Base-by-base conservation (phyloP, 1,140 invertebrate genomes). In the Penaeus indicus region DNA sequence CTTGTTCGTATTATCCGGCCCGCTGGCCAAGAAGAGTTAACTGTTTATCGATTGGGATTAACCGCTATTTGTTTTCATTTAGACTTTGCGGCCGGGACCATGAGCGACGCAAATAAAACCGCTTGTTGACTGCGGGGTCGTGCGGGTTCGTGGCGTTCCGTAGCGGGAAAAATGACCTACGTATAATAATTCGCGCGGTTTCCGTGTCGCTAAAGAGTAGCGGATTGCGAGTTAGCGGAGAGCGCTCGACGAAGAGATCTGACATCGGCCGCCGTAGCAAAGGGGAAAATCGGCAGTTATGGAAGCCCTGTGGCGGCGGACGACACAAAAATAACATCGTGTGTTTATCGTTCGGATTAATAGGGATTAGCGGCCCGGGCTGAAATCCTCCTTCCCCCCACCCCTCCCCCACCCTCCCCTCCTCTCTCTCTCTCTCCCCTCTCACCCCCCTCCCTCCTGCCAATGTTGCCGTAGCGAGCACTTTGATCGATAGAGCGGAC, bases 1-100 rank as follows among this genome's bases (percentile, higher is more conserved):
- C 69, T 75, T 27, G 69, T 75, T 38, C 69, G 69, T n/a, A 75
- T 75, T 75, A 75, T 19, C 69, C 69, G 69, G 25, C 16, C 69
- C 69, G 69, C 25, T 75, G 69, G 69, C 38, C 69, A 38, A 27
- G 69, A 75, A 75, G 25, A 75, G 69, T 38, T 75, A 75, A 75
- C 69, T 75, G 69, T 75, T 75, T 75, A 75, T 75, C 69, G 69
- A 75, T 75, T 75, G 69, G n/a, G 69, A 75, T 75, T 75, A 75
- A 75, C 69, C 38, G 25, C 69, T 75, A 75, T 75, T 75, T 75
- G 69, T 75, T 75, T 75, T 75, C 69, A 75, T 75, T 75, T 75
- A 75, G 69, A 75, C 47, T 47, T 47, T 47, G 47, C 47, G 47
- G 47, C 47, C 47, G 47, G 7, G 7, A 47, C 47, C 47, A 13